Evolutionary conservation across 92 coral and sea anemone species (phyloP).

Genomic region (Paramuricea clavata): DNA sequence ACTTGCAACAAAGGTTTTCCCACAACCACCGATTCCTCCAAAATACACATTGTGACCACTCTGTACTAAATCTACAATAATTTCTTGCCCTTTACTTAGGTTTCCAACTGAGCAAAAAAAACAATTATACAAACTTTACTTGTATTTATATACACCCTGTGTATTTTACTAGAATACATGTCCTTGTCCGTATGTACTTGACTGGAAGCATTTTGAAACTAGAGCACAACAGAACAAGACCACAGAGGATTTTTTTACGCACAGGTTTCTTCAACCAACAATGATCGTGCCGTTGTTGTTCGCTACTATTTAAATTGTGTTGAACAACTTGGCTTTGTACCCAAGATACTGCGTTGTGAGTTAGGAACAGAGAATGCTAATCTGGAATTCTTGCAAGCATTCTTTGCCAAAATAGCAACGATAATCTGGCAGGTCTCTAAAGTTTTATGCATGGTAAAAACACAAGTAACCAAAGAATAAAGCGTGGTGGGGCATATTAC

Average conservation of each 20-base stretch:
- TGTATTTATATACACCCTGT: too few species aligned
- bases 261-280: conserved; percentile 39
- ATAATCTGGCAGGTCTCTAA: conserved; percentile 24
- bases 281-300: conserved; percentile 42
- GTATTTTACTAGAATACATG: too few species aligned
- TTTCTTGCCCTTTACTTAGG: too few species aligned
- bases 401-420: too few species aligned
- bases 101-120: too few species aligned
- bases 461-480: conserved; percentile 42
- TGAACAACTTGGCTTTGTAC: conserved; percentile 14
- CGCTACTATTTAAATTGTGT: conserved; percentile 39
- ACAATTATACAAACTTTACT: too few species aligned
- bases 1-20: neutral
- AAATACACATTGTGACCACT: neutral
- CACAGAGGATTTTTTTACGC: too few species aligned
- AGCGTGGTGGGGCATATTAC: conserved; percentile 29
- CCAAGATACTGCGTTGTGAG: conserved; percentile 44
- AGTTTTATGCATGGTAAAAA: conserved; percentile 48
- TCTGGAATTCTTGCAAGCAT: conserved; percentile 29
- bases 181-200: too few species aligned
- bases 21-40: conserved; percentile 17
- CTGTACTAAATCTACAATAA: neutral
- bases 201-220: too few species aligned
- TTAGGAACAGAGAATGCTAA: conserved; percentile 40
- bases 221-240: too few species aligned